Conservation (phyloP, 2,888 invertebrate genomes). For the Dioctria linearis region DNA sequence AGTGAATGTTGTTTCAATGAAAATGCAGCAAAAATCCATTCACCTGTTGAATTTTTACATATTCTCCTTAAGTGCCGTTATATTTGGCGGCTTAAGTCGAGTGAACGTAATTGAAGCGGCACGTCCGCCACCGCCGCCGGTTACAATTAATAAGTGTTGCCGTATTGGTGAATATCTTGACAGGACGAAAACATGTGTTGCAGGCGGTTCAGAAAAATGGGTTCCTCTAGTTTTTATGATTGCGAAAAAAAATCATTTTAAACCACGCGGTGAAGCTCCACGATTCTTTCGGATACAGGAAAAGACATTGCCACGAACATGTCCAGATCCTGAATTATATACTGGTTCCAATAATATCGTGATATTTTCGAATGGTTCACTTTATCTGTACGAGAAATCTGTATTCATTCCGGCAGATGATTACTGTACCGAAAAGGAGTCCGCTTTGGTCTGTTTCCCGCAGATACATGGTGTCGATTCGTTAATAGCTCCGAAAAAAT, state of each 20-base stretch:
- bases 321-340: conserved; percentile 68
- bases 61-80: conserved; percentile 14
- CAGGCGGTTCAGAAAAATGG: conserved; percentile 71
- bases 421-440: conserved; percentile 80
- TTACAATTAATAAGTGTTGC: conserved; percentile 74
- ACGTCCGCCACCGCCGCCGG: conserved; percentile 62
- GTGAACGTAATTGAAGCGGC: neutral
- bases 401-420: conserved; percentile 73
- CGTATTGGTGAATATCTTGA: conserved; percentile 72
- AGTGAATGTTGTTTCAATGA: neutral
- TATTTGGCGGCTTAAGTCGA: too few species aligned
- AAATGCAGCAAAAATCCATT: conserved; percentile 22
- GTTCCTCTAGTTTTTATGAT: conserved; percentile 76
- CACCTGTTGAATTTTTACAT: conserved; percentile 40
- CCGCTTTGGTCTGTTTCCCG: conserved; percentile 76
- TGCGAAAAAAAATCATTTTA: conserved; percentile 69
- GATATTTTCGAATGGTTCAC: conserved; percentile 78
- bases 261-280: conserved; percentile 68
- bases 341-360: conserved; percentile 63
- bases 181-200: conserved; percentile 68
- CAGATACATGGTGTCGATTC: conserved; percentile 64
- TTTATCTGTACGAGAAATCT: conserved; percentile 73
- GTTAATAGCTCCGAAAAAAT: conserved; percentile 62
- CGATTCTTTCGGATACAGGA: conserved; percentile 70
- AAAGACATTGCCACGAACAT: conserved; percentile 67